These are phyloP conservation scores for Trochalopteron elliotii DNA, from an alignment of 2,113 vertebrate species.

Conservation along the genomic window DNA sequence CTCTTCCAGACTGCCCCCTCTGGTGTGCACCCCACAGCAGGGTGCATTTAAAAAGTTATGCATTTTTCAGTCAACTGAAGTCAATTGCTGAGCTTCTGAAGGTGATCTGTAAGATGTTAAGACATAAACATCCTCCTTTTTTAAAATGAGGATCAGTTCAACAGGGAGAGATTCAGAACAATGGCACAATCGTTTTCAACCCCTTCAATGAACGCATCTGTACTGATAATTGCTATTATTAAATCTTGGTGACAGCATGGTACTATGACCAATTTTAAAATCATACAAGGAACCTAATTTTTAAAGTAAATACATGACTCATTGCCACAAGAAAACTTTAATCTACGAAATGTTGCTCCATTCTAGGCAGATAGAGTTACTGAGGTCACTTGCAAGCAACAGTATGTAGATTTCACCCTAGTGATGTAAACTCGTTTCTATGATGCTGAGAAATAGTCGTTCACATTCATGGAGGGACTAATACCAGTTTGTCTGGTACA, in stretches of 20 bases:
- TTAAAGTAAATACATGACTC: neutral
- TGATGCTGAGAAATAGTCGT: neutral
- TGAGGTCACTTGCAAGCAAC: neutral
- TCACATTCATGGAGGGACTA: neutral
- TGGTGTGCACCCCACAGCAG: neutral
- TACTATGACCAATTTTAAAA: conserved; percentile 26
- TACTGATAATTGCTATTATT: neutral
- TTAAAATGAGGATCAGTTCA: neutral
- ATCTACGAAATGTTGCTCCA: neutral
- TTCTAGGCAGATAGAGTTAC: neutral
- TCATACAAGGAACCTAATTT: neutral
- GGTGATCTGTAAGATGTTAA: neutral
- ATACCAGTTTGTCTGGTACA: neutral
- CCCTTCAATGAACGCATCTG: neutral
- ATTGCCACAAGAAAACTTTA: neutral
- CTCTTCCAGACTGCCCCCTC: neutral
- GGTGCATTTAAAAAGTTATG: neutral
- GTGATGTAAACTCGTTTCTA: neutral
- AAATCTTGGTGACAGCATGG: neutral
- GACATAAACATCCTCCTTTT: neutral
- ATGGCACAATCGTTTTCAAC: neutral
- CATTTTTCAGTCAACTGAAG: neutral
- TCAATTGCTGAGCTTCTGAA: neutral
- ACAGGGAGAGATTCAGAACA: neutral
- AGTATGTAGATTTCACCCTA: neutral